Evolutionary conservation across 2,113 vertebrate genomes (phyloP).

Genomic region (Rattus rattus): DNA sequence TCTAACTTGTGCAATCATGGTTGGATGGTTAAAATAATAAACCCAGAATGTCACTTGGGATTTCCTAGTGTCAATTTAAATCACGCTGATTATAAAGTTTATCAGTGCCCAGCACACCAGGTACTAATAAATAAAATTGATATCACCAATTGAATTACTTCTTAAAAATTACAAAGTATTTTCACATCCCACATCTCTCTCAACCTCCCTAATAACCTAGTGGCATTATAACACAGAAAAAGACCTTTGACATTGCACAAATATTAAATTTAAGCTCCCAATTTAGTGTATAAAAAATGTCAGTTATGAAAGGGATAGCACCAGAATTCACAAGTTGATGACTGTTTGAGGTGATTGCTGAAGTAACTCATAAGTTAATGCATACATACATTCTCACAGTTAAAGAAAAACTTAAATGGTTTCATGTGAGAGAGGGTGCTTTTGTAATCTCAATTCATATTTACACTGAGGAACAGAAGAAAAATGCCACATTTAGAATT

Average conservation of each 20-base stretch:
- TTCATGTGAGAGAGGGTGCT: not conserved
- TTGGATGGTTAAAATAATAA: conserved; percentile 73
- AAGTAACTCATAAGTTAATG: not conserved
- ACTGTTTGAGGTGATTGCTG: not conserved
- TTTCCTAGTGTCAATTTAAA: conserved; percentile 72
- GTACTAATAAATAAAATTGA: conserved; percentile 70
- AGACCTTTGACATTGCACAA: not conserved
- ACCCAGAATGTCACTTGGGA: conserved; percentile 53
- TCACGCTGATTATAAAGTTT: conserved; percentile 72
- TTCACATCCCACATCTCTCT: not conserved
- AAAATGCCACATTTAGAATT: not conserved
- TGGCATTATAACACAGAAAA: conserved; percentile 24
- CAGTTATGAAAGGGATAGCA: conserved; percentile 11
- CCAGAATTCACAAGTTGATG: not conserved
- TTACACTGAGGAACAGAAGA: not conserved
- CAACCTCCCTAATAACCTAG: conserved; percentile 48
- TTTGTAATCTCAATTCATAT: not conserved
- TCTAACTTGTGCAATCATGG: conserved; percentile 41
- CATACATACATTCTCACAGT: not conserved
- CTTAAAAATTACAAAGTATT: conserved; percentile 52
- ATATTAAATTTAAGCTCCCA: not conserved
- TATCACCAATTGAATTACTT: conserved; percentile 40
- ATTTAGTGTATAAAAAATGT: conserved; percentile 9
- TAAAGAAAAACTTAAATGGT: not conserved
- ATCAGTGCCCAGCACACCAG: conserved; percentile 62